A percentile compares a stretch with the other conserved stretches of the same genome.
Conservation (phyloP, 1,140 invertebrate genomes). For the Myzus persicae region DNA sequence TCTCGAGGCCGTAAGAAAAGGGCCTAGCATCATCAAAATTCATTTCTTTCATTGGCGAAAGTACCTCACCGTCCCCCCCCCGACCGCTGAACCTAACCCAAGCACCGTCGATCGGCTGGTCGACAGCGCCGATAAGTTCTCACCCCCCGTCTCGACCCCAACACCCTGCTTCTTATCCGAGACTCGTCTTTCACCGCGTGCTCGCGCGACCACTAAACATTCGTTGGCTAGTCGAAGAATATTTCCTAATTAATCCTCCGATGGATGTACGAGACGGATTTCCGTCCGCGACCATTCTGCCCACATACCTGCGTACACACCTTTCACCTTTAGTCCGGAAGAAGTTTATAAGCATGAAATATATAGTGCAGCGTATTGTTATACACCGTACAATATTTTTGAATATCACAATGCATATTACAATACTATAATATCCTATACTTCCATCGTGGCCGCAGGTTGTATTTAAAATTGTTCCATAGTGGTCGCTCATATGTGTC, state of each 20-base stretch:
- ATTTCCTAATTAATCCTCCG: background rate
- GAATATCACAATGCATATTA: background rate
- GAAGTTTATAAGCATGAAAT: background rate
- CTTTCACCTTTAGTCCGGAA: background rate
- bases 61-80: background rate
- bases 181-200: background rate
- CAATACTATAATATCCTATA: background rate
- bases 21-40: slow-evolving; percentile 29
- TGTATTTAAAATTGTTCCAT: no score
- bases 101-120: background rate
- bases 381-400: background rate
- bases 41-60: slow-evolving; percentile 19
- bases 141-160: background rate
- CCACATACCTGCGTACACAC: no score
- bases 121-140: background rate
- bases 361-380: background rate
- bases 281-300: background rate
- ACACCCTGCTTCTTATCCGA: background rate
- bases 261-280: background rate
- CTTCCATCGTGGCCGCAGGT: background rate
- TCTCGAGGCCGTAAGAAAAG: background rate
- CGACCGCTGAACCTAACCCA: no score
- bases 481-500: no score
- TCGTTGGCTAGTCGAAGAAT: background rate
- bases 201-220: background rate